A percentile compares a stretch with the other conserved stretches of the same genome.
Evolutionary conservation across 1,140 invertebrate species (phyloP).

Genomic region (Scaptomyza montana): DNA sequence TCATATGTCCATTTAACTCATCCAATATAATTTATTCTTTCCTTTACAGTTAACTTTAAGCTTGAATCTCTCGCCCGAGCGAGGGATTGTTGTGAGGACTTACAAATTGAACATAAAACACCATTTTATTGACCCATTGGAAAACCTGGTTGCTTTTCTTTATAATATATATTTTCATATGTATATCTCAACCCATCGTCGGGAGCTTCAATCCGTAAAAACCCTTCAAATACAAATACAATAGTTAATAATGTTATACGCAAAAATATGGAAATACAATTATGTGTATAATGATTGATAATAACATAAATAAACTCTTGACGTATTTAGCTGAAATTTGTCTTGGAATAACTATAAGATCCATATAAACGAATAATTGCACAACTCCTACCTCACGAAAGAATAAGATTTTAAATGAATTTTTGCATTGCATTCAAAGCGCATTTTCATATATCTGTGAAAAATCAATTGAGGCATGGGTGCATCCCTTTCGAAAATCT

Average conservation of each 20-base stretch:
- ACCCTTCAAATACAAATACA: constrained; percentile 24
- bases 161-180: constrained; percentile 4
- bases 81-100: not conserved
- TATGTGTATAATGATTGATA: constrained; percentile 21
- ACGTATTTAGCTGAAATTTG: constrained; percentile 9
- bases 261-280: constrained; percentile 25
- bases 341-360: no score
- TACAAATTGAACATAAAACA: not conserved
- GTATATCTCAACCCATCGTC: constrained; percentile 20
- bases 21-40: not conserved
- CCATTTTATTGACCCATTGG: not conserved
- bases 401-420: no score
- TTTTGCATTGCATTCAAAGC: not conserved
- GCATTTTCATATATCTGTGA: not conserved
- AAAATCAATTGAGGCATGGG: not conserved
- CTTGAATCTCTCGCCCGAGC: constrained; percentile 16
- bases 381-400: no score
- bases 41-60: constrained; percentile 35
- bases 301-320: constrained; percentile 41
- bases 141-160: constrained; percentile 25
- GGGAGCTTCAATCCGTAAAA: not conserved
- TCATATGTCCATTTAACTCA: not conserved
- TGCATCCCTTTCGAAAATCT: not conserved
- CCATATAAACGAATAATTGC: not conserved
- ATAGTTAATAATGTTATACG: constrained; percentile 21